A percentile compares a stretch with the other conserved stretches of the same genome.
Evolutionary conservation across 1,140 invertebrate genomes (phyloP).

Genomic region (Heliothis virescens): DNA sequence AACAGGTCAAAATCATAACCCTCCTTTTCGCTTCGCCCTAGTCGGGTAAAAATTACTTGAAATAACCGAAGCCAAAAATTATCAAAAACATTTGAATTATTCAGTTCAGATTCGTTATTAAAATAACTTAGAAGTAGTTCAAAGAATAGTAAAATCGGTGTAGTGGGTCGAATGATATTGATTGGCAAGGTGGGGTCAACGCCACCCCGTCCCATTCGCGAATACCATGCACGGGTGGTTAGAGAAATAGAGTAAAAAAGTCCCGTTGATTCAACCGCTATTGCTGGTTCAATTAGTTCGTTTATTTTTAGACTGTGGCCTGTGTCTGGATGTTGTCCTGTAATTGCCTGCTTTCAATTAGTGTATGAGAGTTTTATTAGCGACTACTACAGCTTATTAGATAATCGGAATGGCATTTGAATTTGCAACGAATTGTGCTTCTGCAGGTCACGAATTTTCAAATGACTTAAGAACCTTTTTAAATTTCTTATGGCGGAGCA

Average conservation of each 20-base stretch:
- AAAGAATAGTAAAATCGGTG: conserved; percentile 35
- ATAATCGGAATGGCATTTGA: background rate
- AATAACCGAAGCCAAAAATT: too few species aligned
- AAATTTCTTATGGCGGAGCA: too few species aligned
- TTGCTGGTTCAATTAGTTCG: conserved; percentile 20
- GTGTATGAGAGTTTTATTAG: background rate
- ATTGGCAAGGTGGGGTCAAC: conserved; percentile 63
- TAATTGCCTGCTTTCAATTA: background rate
- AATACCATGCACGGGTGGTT: conserved; percentile 59
- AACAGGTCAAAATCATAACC: too few species aligned
- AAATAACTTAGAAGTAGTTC: conserved; percentile 3
- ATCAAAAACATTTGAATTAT: too few species aligned
- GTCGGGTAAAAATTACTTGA: too few species aligned
- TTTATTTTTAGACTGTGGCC: conserved; percentile 32
- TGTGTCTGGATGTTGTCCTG: background rate
- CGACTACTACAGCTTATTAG: too few species aligned
- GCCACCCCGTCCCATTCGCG: conserved; percentile 58
- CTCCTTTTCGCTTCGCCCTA: too few species aligned
- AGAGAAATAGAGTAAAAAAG: conserved; percentile 55
- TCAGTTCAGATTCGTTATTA: background rate
- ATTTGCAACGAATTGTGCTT: background rate
- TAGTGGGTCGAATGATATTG: conserved; percentile 59
- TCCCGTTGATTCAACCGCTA: conserved; percentile 42
- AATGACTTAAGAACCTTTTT: too few species aligned
- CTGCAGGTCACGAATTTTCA: too few species aligned